A percentile compares a stretch with the other conserved stretches of the same genome.
phyloP scores from a whole-genome alignment of 2,888 invertebrate species.

The Bursaphelenchus okinawaensis region DNA sequence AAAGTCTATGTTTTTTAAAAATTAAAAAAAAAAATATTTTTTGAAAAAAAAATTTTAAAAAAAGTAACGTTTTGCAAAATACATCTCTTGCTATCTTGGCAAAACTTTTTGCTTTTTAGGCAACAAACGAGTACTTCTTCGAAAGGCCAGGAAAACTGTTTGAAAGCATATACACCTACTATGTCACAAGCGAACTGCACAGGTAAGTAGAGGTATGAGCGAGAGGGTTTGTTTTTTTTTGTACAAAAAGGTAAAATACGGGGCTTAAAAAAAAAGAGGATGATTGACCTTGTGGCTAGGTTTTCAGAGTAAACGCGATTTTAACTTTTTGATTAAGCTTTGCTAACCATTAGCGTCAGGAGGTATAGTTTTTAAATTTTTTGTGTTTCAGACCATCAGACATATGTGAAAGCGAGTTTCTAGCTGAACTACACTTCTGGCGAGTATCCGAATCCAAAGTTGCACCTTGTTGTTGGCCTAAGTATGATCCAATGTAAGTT shows the following conservation, averaged over 20 bases:
- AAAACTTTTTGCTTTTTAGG: slow-evolving; percentile 33
- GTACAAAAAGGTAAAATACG: too few relatives aligned
- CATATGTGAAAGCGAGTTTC: slow-evolving; percentile 22
- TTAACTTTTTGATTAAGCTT: slow-evolving; percentile 7
- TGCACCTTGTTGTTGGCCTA: slow-evolving; percentile 46
- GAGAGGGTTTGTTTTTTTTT: neutral
- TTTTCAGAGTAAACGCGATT: too few relatives aligned
- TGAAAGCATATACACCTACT: slow-evolving; percentile 51
- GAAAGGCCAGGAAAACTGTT: slow-evolving; percentile 51
- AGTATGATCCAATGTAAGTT: slow-evolving; percentile 40
- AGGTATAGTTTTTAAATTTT: neutral
- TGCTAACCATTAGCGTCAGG: too few relatives aligned
- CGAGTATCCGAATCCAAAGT: slow-evolving; percentile 42
- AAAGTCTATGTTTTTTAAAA: too few relatives aligned
- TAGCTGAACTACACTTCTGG: slow-evolving; percentile 45
- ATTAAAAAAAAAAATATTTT: neutral
- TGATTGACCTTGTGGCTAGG: too few relatives aligned
- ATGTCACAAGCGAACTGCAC: slow-evolving; percentile 35
- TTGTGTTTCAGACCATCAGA: slow-evolving; percentile 1
- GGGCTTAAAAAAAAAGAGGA: too few relatives aligned
- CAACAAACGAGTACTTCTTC: slow-evolving; percentile 53
- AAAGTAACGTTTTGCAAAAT: too few relatives aligned
- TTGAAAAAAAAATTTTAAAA: neutral
- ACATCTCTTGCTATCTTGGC: too few relatives aligned
- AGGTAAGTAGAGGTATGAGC: too few relatives aligned